Evolutionary conservation across 2,797 vertebrate genomes (phyloP).

Genomic region (Etheostoma perlongum): DNA sequence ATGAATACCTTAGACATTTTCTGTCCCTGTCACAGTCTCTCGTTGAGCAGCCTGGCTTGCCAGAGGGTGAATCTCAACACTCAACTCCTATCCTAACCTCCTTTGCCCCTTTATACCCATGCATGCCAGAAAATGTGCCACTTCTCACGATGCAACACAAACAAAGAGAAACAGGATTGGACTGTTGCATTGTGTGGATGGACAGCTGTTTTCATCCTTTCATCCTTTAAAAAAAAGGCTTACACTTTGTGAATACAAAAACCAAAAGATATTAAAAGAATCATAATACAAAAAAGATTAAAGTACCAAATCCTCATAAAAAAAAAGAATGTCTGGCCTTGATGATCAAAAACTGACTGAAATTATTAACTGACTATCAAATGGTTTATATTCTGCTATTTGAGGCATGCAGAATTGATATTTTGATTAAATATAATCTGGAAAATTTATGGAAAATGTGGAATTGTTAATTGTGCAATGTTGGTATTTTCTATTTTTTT

Average conservation of each 20-base stretch:
- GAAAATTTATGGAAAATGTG: not conserved
- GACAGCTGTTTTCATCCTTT: not conserved
- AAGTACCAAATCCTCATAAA: not conserved
- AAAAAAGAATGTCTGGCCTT: not conserved
- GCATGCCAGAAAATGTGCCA: constrained; percentile 33
- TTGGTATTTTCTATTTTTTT: too few relatives aligned
- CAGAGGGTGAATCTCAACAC: constrained; percentile 41
- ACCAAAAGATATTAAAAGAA: not conserved
- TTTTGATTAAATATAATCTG: not conserved
- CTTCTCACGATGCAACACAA: constrained; percentile 6
- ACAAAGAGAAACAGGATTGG: not conserved
- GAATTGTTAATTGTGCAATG: too few relatives aligned
- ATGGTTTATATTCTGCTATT: not conserved
- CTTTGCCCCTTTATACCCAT: not conserved
- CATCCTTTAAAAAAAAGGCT: not conserved
- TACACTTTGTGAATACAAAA: too few relatives aligned
- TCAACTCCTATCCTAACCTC: constrained; percentile 38
- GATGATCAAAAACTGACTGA: not conserved
- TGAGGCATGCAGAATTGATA: fast-evolving
- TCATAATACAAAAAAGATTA: not conserved
- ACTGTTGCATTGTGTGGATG: not conserved
- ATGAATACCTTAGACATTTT: constrained; percentile 61
- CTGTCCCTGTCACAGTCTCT: constrained; percentile 37
- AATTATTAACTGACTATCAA: not conserved
- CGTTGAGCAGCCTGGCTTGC: constrained; percentile 14